Evolutionary conservation across 2,888 invertebrate species (phyloP), one percentile per base, ranked within the genome.

Genomic region (Stenotaenia linearis): DNA sequence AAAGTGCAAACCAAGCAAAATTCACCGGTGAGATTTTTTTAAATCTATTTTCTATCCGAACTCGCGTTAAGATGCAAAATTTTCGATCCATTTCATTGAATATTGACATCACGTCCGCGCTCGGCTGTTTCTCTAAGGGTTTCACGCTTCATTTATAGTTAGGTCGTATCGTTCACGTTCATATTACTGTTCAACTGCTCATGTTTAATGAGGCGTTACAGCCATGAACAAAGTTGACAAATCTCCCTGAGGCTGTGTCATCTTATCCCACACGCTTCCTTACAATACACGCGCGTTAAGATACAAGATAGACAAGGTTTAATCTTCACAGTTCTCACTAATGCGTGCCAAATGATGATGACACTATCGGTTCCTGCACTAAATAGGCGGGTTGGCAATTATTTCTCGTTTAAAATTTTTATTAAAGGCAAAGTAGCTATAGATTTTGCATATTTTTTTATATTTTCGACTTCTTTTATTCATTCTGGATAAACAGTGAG

Each of bases 331-430:
- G 21, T 21, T 7, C 50, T 69, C 25, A 7, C 69, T 69, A 69
- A 69, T 69, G 69, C 6, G 69, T 69, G 69, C 69, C 69, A 69
- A 69, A 69, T 69, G 69, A 69, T 69, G 69, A 69, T 69, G 69
- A 69, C 28, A 69, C 28, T n/a, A 10, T 18, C 18, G 18, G 21
- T 5, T 50, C 50, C 1, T 3, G 50, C 50, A 50, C 50, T 50
- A 50, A 50, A 50, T 50, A 50, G n/a, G 50, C 18, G 0, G 2
- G 7, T 50, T 50, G 50, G n/a, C 15, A 50, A n/a, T 50, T 5
- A 0, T 40, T 40, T 40, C 12, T 2, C 9, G 40, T 40, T 40
- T 40, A 15, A 18, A 50, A 18, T 50, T 50, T 50, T 18, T 18
- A 3, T n/a, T 18, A 6, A 50, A 4, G 15, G 45, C n/a, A n/a